Base-by-base conservation (phyloP, 2,888 invertebrate species). In the Polietes domitor region DNA sequence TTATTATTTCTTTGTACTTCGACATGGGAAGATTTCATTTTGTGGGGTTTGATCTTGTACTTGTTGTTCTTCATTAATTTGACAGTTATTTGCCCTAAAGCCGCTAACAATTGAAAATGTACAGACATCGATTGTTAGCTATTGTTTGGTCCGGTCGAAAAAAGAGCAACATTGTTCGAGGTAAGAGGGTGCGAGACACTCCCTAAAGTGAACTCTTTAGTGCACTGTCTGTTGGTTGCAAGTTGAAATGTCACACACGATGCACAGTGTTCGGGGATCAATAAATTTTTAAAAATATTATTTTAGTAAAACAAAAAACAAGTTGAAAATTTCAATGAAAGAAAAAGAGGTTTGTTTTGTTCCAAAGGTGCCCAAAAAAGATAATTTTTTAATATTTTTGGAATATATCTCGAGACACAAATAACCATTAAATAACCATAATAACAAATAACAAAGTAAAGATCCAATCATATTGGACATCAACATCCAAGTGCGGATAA, bases 11-110 rank as follows among this genome's bases (percentile, higher is more conserved):
- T 21, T 68, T 19, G 21, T 68, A 24, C 43, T 10, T 70, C 24
- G 32, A 32, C 43, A 71, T 61, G 26, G 41, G 58, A 28, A 65
- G 37, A 71, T 55, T 41, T 75, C 17, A 19, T 70, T 9, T 47
- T 50, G n/a, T n/a, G 24, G 43, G 68, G 68, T 43, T 68, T 37
- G 65, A 41, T 61, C 61, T 61, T 61, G 61, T 61, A 37, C 32
- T 55, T 12, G n/a, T 68, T 75, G 41, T 41, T 61, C 58, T 78
- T 55, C 61, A 77, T 55, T 77, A 83, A 80, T 80, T 63, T 83
- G 80, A 84, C 80, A 84, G 83, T 78, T 84, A 78, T 80, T 77
- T 80, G 55, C 76, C 80, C 71, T 55, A 70, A 83, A 75, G 77
- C 47, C 73, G 43, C 37, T 21, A 55, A 70, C 80, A 83, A 63